A percentile compares a stretch with the other conserved stretches of the same genome.
phyloP scores from a whole-genome alignment of 2,113 vertebrate species.

The Scomber scombrus region DNA sequence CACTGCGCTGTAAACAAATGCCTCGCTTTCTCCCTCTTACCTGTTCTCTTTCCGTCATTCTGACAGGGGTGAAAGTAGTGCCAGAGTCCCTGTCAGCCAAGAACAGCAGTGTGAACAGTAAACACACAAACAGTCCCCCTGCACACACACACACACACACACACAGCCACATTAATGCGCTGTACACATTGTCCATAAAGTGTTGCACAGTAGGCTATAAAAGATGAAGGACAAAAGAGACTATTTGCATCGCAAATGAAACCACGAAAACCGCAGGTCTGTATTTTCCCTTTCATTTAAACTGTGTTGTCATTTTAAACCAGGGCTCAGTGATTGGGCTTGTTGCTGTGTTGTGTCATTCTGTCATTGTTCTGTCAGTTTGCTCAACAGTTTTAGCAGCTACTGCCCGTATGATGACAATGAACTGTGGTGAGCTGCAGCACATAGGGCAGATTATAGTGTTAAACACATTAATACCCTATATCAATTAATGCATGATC shows the following conservation, averaged over 20 bases:
- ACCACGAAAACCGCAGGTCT: constrained; percentile 6
- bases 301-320: constrained; percentile 8
- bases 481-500: too few relatives aligned
- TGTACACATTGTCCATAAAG: constrained; percentile 47
- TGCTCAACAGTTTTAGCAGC: constrained; percentile 19
- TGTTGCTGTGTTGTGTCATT: constrained; percentile 18
- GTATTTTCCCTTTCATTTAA: constrained; percentile 43
- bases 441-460: too few relatives aligned
- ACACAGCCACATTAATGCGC: background rate
- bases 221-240: constrained; percentile 59
- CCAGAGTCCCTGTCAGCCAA: constrained; percentile 55
- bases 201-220: constrained; percentile 37
- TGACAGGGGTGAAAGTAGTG: constrained; percentile 57
- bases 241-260: constrained; percentile 71
- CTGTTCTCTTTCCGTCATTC: constrained; percentile 60
- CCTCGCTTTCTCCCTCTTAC: constrained; percentile 55
- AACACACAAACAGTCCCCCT: constrained; percentile 50
- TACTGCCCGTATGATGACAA: background rate
- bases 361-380: constrained; percentile 15
- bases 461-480: too few relatives aligned
- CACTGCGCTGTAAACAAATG: constrained; percentile 52
- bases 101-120: constrained; percentile 49
- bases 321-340: background rate
- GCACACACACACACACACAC: constrained; percentile 7
- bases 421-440: background rate